These are phyloP conservation scores for Cybosia mesomella DNA, from an alignment of 2,888 invertebrate genomes.

Conservation along the genomic window DNA sequence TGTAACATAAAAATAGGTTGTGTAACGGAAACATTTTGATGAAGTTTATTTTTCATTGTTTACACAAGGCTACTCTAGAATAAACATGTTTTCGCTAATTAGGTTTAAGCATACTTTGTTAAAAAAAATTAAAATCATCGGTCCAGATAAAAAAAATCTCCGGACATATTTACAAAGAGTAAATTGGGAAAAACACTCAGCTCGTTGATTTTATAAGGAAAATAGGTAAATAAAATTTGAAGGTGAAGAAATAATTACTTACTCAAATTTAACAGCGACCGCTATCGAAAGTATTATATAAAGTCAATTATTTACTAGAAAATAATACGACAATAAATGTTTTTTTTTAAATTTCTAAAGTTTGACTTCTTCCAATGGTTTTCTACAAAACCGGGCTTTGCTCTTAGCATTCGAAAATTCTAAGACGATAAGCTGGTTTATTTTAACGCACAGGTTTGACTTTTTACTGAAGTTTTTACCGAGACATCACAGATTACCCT, in stretches of 20 bases:
- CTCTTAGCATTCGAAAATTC: neutral
- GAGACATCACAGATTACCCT: neutral
- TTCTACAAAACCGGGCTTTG: neutral
- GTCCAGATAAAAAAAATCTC: too few relatives aligned
- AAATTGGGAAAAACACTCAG: neutral
- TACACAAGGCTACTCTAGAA: neutral
- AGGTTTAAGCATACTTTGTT: neutral
- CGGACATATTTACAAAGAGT: neutral
- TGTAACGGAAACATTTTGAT: too few relatives aligned
- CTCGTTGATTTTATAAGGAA: too few relatives aligned
- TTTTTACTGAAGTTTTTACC: neutral
- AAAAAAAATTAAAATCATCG: too few relatives aligned
- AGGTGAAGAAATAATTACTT: constrained; percentile 9
- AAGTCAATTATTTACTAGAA: neutral
- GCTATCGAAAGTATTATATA: neutral
- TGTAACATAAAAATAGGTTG: neutral
- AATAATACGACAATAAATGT: neutral
- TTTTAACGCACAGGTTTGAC: neutral
- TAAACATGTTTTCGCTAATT: neutral
- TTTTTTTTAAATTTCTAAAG: neutral
- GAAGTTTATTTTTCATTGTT: neutral
- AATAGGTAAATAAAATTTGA: too few relatives aligned
- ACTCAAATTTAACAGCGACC: neutral
- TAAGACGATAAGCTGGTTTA: neutral
- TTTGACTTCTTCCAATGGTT: neutral